These are phyloP conservation scores for Atractosteus spatula DNA, from an alignment of 2,113 vertebrate genomes.

Conservation along the genomic window DNA sequence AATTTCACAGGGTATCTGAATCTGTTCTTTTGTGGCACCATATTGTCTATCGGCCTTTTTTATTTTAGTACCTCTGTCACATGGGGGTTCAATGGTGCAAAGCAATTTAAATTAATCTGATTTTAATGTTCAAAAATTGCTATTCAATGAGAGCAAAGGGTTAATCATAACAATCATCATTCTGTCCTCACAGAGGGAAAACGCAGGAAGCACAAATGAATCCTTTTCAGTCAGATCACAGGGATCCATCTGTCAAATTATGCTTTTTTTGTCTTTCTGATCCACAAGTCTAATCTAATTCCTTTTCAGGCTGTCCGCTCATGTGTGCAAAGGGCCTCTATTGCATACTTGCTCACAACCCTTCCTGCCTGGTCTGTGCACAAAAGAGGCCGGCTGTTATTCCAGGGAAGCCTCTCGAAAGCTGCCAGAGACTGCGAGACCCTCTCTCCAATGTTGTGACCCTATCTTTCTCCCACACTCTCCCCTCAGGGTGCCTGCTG, in stretches of 20 bases:
- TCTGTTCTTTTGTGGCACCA: too few relatives aligned
- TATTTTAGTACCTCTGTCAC: too few relatives aligned
- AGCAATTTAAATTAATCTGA: too few relatives aligned
- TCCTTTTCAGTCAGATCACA: constrained; percentile 41
- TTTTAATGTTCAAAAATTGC: too few relatives aligned
- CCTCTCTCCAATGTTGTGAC: constrained; percentile 18
- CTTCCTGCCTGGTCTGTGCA: constrained; percentile 45
- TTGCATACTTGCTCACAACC: constrained; percentile 45
- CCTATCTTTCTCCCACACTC: background rate
- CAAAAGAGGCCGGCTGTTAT: constrained; percentile 55
- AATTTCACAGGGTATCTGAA: too few relatives aligned
- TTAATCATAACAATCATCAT: background rate
- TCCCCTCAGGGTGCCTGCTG: background rate
- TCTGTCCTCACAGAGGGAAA: background rate
- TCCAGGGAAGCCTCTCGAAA: constrained; percentile 28
- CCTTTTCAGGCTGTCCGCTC: constrained; percentile 65
- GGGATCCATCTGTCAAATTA: constrained; percentile 39
- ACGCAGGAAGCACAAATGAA: constrained; percentile 25
- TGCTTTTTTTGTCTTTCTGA: constrained; percentile 38
- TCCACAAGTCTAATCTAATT: constrained; percentile 62
- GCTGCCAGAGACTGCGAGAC: background rate
- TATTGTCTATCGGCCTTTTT: too few relatives aligned
- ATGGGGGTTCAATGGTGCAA: too few relatives aligned
- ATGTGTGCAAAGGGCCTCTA: constrained; percentile 68
- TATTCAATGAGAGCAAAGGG: too few relatives aligned